Evolutionary conservation across 1,140 invertebrate genomes (phyloP), one percentile per base, ranked within the genome.

Genomic region (Drosophila kanapiae): DNA sequence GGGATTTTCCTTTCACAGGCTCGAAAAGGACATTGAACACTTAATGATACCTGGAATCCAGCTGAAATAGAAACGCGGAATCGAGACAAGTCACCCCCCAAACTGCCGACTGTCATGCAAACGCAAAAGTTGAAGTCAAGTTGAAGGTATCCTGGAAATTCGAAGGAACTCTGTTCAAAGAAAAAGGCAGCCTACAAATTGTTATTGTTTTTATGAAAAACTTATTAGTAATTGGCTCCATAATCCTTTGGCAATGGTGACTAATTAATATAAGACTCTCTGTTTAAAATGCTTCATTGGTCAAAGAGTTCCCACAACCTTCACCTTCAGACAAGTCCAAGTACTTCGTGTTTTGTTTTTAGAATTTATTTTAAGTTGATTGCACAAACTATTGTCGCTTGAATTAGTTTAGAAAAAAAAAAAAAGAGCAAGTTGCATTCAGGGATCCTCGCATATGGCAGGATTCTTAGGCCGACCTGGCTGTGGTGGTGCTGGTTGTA

Each of bases 21-120:
- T 2, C 13, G 23, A 40, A 47, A 43, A 35, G 51, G 65, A 71
- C 68, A 57, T 70, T 48, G 68, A 70, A 70, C 49, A 71, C 33
- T 57, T 71, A 64, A 68, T 68, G 60, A 68, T 68, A 64, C 65
- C 60, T 64, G 65, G 35, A 68, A 64, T 27, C 31, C 5, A 5
- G n/a, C 29, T 29, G n/a, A 56, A 54, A 69, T 33, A n/a, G 23
- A 47, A 47, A 31, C 31, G 18, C 27, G 48, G 38, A 31, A 67
- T 67, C 38, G 23, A 53, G 16, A 23, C 23, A 23, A 23, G 23
- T 23, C 23, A 2, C 23, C 23, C 23, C 23, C 23, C 23, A 23
- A n/a, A n/a, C n/a, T n/a, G n/a, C n/a, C n/a, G n/a, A 62, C 11
- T 35, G 42, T 18, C 23, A 58, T 40, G 54, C 54, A 11, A 61